Evolutionary conservation across 1,140 invertebrate genomes (phyloP), one percentile per base, ranked within the genome.

Genomic region (Scaptomyza pallida): DNA sequence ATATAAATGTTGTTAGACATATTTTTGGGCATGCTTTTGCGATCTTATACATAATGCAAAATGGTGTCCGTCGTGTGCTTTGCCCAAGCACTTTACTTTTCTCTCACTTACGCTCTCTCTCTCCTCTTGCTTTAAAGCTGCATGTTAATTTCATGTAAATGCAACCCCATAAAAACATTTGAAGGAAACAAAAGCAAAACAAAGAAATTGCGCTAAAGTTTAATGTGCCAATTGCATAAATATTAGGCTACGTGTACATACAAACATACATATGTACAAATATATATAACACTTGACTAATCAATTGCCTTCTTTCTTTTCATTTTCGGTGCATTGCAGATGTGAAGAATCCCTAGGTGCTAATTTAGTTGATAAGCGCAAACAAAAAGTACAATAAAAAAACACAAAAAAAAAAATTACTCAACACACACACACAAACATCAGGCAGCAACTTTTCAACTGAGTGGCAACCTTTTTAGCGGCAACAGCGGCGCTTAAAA

Each of bases 321-420:
- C 17, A n/a, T n/a, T 10, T 50, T 48, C 35, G 8, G 63, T 54
- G 69, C 33, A 57, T 91, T 91, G 51, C 89, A 91, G 89, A 91
- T 90, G 79, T 85, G 75, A 90, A 85, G 75, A 91, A 91, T 91
- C 89, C 82, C 67, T 90, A 89, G 89, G 89, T 91, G 89, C 89
- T 91, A 91, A 91, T 86, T 89, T 91, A 90, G 89, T 85, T 74
- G 78, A 85, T 90, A 89, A 91, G 89, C 63, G 67, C 65, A 81
- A 90, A 79, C 50, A 59, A 21, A 65, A 79, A 90, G 75, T 88
- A 89, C 78, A 90, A 90, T 86, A 86, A 64, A 71, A 86, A 64
- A 71, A 50, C 30, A 33, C 23, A 51, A 43, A 48, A 13, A 56
- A 37, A n/a, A n/a, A n/a, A n/a, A n/a, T n/a, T n/a, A 51, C 15